Base-by-base conservation (phyloP, 2,113 vertebrate species). In the Dipodomys spectabilis region DNA sequence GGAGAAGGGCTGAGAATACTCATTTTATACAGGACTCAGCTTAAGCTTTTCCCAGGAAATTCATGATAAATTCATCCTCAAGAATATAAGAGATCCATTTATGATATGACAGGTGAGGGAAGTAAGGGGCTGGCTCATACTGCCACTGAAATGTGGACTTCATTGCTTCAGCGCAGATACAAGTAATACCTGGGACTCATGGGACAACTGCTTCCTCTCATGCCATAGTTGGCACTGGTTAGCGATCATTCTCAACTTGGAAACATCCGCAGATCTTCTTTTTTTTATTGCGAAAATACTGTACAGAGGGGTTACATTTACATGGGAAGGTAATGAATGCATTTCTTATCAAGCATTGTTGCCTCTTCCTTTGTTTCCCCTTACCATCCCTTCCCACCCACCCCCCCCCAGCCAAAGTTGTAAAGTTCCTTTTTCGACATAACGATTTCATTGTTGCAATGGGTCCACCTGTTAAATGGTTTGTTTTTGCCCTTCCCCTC, bases 171-270 rank as follows among this genome's bases (percentile, higher is more conserved):
- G 25, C 23, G 30, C 20, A 30, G 62, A 73, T 22, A 16, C 1
- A 35, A 86, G 53, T 65, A 28, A 64, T 27, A 35, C 5, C 13
- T 19, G 78, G 69, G 30, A 25, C 27, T 57, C 45, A 0, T 0
- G 4, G 49, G 74, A n/a, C 45, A 73, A 22, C 22, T 18, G 7
- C 32, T 15, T 11, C 10, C 62, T 65, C 12, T 35, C 27, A 25
- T 0, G 5, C 4, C 18, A 25, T 0, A 28, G 65, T 22, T 27
- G 39, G 30, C 12, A 35, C 4, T 62, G 73, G 1, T 1, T 62
- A 15, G 19, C n/a, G n/a, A 4, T 65, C 44, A 60, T 0, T 30
- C 44, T 20, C 20, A 71, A 62, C 22, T 5, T 1, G 3, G 25
- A 65, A 9, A 30, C 3, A 39, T 16, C 18, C 45, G 90, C 35